phyloP scores from a whole-genome alignment of 2,113 vertebrate species.

The Piaya cayana region DNA sequence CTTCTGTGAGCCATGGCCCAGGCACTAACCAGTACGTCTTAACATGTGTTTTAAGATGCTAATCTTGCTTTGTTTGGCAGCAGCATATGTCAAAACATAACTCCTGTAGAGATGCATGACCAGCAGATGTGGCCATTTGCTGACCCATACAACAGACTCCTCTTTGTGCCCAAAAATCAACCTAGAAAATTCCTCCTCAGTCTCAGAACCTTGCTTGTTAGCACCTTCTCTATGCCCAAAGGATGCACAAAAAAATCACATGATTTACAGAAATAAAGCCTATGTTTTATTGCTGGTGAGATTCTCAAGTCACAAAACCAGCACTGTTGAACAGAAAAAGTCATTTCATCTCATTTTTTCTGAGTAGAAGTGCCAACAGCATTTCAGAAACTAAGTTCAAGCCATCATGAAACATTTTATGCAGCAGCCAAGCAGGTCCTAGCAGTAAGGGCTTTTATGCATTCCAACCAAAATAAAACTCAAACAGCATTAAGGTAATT shows the following conservation, averaged over 20 bases:
- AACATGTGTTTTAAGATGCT: background rate
- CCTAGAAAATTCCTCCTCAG: background rate
- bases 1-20: background rate
- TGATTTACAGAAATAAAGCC: background rate
- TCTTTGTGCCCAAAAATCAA: background rate
- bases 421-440: background rate
- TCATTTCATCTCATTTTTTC: slow-evolving; percentile 3
- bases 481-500: slow-evolving; percentile 23
- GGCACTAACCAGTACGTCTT: background rate
- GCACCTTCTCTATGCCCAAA: background rate
- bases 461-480: slow-evolving; percentile 42
- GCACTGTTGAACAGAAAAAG: background rate
- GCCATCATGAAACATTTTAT: background rate
- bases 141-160: background rate
- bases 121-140: background rate
- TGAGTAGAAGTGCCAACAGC: background rate
- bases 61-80: slow-evolving; percentile 16
- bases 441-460: background rate
- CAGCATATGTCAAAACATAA: background rate
- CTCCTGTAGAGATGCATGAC: background rate
- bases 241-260: background rate
- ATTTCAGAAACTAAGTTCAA: slow-evolving; percentile 36
- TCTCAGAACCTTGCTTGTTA: background rate
- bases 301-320: background rate
- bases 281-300: background rate